A percentile compares a stretch with the other conserved stretches of the same genome.
These are phyloP conservation scores for Hypsopygia costalis DNA, from an alignment of 2,888 invertebrate species.

Conservation along the genomic window DNA sequence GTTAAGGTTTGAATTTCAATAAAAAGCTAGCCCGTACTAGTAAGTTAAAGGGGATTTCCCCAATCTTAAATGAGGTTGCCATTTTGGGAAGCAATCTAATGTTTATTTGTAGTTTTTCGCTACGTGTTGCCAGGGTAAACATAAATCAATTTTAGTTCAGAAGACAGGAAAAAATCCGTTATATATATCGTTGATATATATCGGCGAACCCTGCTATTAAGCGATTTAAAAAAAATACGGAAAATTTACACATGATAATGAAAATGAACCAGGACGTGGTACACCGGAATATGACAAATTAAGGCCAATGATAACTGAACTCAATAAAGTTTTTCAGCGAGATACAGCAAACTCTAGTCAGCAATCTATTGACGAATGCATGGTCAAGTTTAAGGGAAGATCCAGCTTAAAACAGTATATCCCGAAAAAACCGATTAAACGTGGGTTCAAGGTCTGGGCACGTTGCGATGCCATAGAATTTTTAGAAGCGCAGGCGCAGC, in stretches of 20 bases:
- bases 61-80: no score
- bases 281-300: constrained; percentile 25
- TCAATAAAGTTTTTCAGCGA: constrained; percentile 22
- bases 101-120: no score
- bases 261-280: constrained; percentile 21
- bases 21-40: no score
- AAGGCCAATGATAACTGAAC: constrained; percentile 20
- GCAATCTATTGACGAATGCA: constrained; percentile 27
- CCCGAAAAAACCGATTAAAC: constrained; percentile 20
- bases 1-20: no score
- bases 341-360: constrained; percentile 17
- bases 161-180: no score
- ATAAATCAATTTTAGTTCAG: no score
- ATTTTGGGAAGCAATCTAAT: no score
- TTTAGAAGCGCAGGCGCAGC: no score
- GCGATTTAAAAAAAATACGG: constrained; percentile 31
- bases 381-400: constrained; percentile 32
- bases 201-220: no score
- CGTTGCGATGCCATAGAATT: constrained; percentile 1
- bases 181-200: no score
- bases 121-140: no score
- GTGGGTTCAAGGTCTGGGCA: constrained; percentile 1
- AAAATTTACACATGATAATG: constrained; percentile 28
- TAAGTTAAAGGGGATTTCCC: no score
- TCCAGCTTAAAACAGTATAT: constrained; percentile 26